Conservation (phyloP, 1,140 invertebrate species). For the Gonioctena quinquepunctata region DNA sequence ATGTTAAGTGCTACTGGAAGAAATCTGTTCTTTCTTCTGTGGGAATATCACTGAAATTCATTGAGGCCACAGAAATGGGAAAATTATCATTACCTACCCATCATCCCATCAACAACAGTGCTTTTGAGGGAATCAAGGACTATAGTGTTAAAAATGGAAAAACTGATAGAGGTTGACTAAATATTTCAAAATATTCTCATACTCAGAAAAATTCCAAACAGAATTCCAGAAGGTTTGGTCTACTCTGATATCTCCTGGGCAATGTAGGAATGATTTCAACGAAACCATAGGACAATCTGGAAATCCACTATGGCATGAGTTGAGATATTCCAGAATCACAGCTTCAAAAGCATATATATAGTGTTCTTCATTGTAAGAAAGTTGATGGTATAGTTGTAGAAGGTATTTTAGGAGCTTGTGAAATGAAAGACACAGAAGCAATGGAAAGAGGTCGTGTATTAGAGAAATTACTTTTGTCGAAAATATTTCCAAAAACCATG, state of each 20-base stretch:
- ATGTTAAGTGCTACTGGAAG: slow-evolving; percentile 48
- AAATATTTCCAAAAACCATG: not conserved
- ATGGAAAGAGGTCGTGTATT: not conserved
- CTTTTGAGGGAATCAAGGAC: no score
- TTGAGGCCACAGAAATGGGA: not conserved
- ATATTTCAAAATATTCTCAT: not conserved
- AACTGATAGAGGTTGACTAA: not conserved
- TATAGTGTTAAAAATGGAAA: not conserved
- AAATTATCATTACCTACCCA: not conserved
- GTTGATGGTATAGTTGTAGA: slow-evolving; percentile 7
- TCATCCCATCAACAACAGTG: no score
- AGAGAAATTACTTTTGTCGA: not conserved
- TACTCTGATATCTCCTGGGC: not conserved
- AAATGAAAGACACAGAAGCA: no score
- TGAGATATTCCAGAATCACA: no score
- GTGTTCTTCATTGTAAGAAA: no score
- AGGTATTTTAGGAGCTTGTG: slow-evolving; percentile 11
- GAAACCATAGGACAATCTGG: not conserved
- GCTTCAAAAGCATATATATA: no score
- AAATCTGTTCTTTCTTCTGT: slow-evolving; percentile 36
- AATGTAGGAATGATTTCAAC: not conserved
- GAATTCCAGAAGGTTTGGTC: not conserved
- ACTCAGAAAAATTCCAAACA: not conserved
- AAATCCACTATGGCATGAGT: no score
- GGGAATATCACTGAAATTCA: slow-evolving; percentile 10